Conservation (phyloP, 2,888 invertebrate species). For the Scrobipalpa atriplicella region DNA sequence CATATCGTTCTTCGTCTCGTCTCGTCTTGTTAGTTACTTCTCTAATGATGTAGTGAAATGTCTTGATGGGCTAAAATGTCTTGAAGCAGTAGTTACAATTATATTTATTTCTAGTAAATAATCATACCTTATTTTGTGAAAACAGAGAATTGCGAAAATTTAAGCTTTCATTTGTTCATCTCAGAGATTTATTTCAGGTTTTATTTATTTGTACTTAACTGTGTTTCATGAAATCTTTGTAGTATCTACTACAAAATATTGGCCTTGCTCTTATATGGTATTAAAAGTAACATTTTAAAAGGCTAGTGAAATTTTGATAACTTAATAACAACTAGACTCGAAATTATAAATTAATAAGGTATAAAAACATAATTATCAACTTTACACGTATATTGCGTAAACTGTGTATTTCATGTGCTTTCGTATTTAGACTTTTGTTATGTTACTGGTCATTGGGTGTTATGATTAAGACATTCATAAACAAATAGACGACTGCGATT, state of each 20-base stretch:
- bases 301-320: conserved; percentile 83
- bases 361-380: conserved; percentile 54
- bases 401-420: conserved; percentile 44
- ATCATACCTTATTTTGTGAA: neutral
- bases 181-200: neutral
- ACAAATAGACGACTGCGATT: neutral
- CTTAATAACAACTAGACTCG: conserved; percentile 76
- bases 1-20: conserved; percentile 74
- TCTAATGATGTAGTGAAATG: conserved; percentile 50
- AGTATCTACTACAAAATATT: conserved; percentile 57
- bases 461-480: neutral
- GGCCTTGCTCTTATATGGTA: conserved; percentile 74
- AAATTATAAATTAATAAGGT: conserved; percentile 70
- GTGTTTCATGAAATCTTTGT: conserved; percentile 46
- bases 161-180: neutral
- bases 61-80: conserved; percentile 50
- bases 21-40: conserved; percentile 57
- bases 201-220: conserved; percentile 20
- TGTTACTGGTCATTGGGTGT: conserved; percentile 27
- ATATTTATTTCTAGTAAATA: neutral
- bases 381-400: conserved; percentile 43
- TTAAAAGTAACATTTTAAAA: conserved; percentile 76
- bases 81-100: conserved; percentile 23
- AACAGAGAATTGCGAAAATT: conserved; percentile 9
- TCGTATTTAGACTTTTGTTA: conserved; percentile 35